Evolutionary conservation across 2,888 invertebrate species (phyloP).

Genomic region (Pteria penguin): DNA sequence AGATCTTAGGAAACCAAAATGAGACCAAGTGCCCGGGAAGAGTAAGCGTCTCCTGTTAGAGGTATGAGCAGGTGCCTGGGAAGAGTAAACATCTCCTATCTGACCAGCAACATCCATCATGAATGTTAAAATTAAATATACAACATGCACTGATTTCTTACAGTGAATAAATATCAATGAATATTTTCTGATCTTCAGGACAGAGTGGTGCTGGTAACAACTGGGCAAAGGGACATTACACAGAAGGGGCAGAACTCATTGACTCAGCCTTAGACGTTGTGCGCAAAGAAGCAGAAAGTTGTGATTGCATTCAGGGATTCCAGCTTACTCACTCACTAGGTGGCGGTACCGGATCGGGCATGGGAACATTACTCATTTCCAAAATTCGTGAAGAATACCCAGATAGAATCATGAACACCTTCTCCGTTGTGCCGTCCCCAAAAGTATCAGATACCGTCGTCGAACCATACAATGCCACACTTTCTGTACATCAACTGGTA

Average conservation of each 20-base stretch:
- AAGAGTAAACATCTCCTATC: too few relatives aligned
- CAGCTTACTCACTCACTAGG: slow-evolving; percentile 83
- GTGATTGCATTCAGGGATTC: slow-evolving; percentile 79
- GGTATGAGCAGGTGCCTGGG: too few relatives aligned
- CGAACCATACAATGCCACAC: slow-evolving; percentile 91
- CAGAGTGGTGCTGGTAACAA: slow-evolving; percentile 75
- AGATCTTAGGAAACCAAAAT: too few relatives aligned
- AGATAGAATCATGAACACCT: slow-evolving; percentile 90
- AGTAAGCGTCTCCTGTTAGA: too few relatives aligned
- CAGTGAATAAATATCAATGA: neutral
- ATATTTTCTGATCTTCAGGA: slow-evolving; percentile 50
- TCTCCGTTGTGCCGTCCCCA: slow-evolving; percentile 93
- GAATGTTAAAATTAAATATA: too few relatives aligned
- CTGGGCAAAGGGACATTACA: slow-evolving; percentile 77
- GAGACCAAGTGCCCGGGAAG: too few relatives aligned
- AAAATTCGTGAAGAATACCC: slow-evolving; percentile 72
- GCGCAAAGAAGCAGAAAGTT: slow-evolving; percentile 77
- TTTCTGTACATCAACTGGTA: slow-evolving; percentile 85
- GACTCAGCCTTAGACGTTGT: slow-evolving; percentile 79
- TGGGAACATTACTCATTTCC: slow-evolving; percentile 67
- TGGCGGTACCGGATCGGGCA: slow-evolving; percentile 68
- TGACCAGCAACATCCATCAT: too few relatives aligned
- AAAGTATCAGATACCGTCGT: slow-evolving; percentile 88
- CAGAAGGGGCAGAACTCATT: slow-evolving; percentile 78
- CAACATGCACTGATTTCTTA: too few relatives aligned